Base-by-base conservation (phyloP, 2,797 vertebrate genomes). In the Sebastes baramenuke region DNA sequence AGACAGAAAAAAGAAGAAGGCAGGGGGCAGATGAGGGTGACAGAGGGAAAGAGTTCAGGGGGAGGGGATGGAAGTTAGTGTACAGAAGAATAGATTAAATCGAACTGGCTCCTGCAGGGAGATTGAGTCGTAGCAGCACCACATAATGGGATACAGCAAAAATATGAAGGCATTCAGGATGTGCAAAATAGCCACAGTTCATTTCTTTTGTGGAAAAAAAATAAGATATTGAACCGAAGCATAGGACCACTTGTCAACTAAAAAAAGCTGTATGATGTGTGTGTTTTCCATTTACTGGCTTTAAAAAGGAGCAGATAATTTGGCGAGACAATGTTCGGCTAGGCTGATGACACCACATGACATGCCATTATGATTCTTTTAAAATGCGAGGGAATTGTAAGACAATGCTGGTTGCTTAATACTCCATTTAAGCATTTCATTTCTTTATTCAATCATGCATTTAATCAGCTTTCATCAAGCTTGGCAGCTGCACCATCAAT, bases 61-160 rank as follows among this genome's bases (percentile, higher is more conserved):
- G 58, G 62, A 67, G 27, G 18, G 49, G 20, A 58, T 58, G 69
- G 27, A 70, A 66, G 66, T 76, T 62, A 36, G 24, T 32, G 32
- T 74, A 34, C 34, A 67, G 56, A 73, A 77, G 34, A 82, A 72
- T 12, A 70, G 42, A 84, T 73, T 60, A 38, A 76, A 83, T 81
- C 13, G 13, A 68, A 80, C 11, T 16, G 3, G 69, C 67, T 87
- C 56, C 73, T 71, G 56, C 25, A 75, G 38, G 20, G 36, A 79
- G 52, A 69, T 61, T 30, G 58, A 75, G 25, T n/a, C 24, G 49
- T 24, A 59, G 52, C 42, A 54, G 67, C 75, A 69, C 62, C 29
- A 80, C 36, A 83, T 69, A 65, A 77, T 66, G 36, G 20, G 12
- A 77, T 36, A 18, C 32, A 27, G 38, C n/a, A 65, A 65, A 72